These are phyloP conservation scores for Trachemys scripta DNA, from an alignment of 2,113 vertebrate species.

Conservation along the genomic window DNA sequence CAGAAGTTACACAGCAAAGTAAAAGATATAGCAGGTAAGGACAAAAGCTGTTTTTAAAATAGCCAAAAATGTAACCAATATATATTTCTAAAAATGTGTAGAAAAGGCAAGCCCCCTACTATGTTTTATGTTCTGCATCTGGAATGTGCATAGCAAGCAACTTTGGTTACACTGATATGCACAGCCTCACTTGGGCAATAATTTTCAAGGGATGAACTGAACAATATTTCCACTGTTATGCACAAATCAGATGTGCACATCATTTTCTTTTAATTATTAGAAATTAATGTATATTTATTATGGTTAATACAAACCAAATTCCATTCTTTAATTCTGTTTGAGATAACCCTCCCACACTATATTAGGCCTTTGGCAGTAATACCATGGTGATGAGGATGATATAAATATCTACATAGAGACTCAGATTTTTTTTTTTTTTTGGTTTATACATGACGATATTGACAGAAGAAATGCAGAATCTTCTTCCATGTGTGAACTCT, in stretches of 20 bases:
- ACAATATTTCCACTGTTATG: background rate
- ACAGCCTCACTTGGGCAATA: background rate
- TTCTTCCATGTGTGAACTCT: background rate
- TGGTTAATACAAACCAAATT: background rate
- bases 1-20: background rate
- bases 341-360: background rate
- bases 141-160: background rate
- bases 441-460: background rate
- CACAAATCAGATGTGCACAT: background rate
- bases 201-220: background rate
- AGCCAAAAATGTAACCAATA: background rate
- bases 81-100: background rate
- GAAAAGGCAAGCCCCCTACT: background rate
- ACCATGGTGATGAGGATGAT: rapidly evolving
- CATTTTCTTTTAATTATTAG: background rate
- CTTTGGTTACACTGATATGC: background rate
- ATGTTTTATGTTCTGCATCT: background rate
- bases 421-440: background rate
- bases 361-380: background rate
- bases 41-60: background rate
- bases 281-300: background rate
- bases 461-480: background rate
- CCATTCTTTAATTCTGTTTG: background rate
- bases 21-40: background rate
- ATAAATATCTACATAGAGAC: background rate